phyloP scores from a whole-genome alignment of 2,888 invertebrate species.

The Acrobasis repandana region DNA sequence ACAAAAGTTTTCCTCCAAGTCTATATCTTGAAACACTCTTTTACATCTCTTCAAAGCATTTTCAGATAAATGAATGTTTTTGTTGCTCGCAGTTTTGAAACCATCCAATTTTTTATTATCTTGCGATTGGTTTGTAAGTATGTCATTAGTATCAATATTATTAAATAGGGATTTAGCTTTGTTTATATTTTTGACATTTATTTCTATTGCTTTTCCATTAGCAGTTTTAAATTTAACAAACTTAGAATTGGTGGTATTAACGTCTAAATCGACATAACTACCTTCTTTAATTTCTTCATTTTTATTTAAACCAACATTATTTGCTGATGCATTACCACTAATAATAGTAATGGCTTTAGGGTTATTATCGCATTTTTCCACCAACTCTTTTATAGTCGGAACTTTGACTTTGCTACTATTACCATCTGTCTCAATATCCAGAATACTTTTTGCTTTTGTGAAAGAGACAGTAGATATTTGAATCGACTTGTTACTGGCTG shows the following conservation, averaged over 20 bases:
- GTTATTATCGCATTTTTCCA: slow-evolving; percentile 42
- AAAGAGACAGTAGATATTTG: slow-evolving; percentile 59
- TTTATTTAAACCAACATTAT: not conserved
- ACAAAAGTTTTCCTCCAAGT: slow-evolving; percentile 29
- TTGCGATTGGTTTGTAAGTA: not conserved
- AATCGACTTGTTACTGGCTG: slow-evolving; percentile 70
- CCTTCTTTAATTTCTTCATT: not conserved
- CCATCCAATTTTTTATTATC: slow-evolving; percentile 40
- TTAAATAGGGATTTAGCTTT: slow-evolving; percentile 10
- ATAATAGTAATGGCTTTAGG: slow-evolving; percentile 14
- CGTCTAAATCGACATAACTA: not conserved
- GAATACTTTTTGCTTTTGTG: slow-evolving; percentile 56
- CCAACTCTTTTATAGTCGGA: slow-evolving; percentile 47
- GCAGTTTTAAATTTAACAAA: slow-evolving; percentile 9
- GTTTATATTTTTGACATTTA: slow-evolving; percentile 10
- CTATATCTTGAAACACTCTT: slow-evolving; percentile 44
- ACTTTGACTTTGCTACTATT: slow-evolving; percentile 30
- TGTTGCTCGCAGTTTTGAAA: slow-evolving; percentile 61
- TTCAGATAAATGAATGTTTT: slow-evolving; percentile 51
- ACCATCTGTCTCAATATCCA: slow-evolving; percentile 37
- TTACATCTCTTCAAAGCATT: slow-evolving; percentile 41
- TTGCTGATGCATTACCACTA: slow-evolving; percentile 9
- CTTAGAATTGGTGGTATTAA: not conserved
- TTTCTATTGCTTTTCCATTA: slow-evolving; percentile 4
- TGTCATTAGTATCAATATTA: slow-evolving; percentile 10